phyloP scores from a whole-genome alignment of 2,888 invertebrate genomes.

The Lasioglossum pauxillum region DNA sequence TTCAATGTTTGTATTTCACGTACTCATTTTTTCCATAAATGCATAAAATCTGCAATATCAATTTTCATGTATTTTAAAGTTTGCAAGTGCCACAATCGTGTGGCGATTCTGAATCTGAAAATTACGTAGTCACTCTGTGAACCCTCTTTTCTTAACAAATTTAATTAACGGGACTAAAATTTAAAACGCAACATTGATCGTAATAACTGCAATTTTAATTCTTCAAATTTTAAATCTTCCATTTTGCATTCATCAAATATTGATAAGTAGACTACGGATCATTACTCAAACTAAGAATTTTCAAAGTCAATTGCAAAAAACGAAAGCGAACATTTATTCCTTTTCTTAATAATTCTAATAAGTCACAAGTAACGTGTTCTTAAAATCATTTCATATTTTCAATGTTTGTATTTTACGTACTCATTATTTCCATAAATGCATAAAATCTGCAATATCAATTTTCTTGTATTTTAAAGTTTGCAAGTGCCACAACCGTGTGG shows the following conservation, averaged over 20 bases:
- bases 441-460: not conserved
- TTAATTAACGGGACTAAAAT: too few species aligned
- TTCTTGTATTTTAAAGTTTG: not conserved
- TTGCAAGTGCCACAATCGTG: too few species aligned
- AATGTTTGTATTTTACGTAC: not conserved
- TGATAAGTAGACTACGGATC: not conserved
- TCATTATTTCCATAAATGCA: not conserved
- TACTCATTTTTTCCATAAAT: too few species aligned
- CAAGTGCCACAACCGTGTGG: not conserved
- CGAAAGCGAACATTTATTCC: too few species aligned
- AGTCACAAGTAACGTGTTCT: not conserved
- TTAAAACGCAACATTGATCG: too few species aligned
- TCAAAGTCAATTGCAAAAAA: not conserved
- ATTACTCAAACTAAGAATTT: not conserved
- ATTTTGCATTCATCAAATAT: not conserved
- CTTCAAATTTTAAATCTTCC: not conserved
- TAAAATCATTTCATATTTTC: not conserved
- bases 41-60: too few species aligned
- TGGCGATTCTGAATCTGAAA: too few species aligned
- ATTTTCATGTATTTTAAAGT: too few species aligned
- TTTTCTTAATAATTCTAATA: not conserved
- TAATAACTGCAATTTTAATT: too few species aligned
- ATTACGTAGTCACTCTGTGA: too few species aligned
- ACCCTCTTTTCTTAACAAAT: too few species aligned
- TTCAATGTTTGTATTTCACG: too few species aligned